phyloP scores from a whole-genome alignment of 2,113 vertebrate genomes.

The Herpetotheres cachinnans region DNA sequence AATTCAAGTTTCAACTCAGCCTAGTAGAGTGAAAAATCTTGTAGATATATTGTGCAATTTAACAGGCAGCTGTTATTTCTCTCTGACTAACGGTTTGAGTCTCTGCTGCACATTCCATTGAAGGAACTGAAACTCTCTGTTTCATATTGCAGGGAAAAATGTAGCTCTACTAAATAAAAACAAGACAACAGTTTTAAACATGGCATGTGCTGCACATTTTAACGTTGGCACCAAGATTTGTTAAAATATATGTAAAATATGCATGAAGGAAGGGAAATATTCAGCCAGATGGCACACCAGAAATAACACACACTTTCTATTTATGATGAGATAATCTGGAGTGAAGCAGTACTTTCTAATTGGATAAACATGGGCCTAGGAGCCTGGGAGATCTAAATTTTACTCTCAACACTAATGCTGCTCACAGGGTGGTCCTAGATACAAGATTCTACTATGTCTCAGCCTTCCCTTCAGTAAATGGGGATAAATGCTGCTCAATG shows the following conservation, averaged over 20 bases:
- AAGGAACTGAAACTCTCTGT: background rate
- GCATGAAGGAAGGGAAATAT: background rate
- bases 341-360: slow-evolving; percentile 29
- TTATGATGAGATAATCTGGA: slow-evolving; percentile 20
- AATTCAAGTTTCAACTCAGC: background rate
- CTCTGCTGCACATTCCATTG: background rate
- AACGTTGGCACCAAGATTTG: background rate
- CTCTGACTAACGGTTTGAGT: background rate
- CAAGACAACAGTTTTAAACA: background rate
- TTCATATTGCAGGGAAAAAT: background rate
- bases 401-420: background rate
- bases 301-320: slow-evolving; percentile 33
- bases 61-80: background rate
- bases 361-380: background rate
- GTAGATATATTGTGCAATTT: background rate
- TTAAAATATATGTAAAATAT: background rate
- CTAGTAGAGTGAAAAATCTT: background rate
- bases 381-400: background rate
- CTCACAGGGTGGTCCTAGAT: slow-evolving; percentile 6
- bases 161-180: background rate
- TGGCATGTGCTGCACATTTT: rapidly evolving
- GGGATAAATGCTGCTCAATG: background rate
- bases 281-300: slow-evolving; percentile 13
- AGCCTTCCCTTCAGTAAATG: background rate
- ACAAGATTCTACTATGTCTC: background rate